Evolutionary conservation across 2,113 vertebrate genomes (phyloP).

Genomic region (Opisthocomus hoazin): DNA sequence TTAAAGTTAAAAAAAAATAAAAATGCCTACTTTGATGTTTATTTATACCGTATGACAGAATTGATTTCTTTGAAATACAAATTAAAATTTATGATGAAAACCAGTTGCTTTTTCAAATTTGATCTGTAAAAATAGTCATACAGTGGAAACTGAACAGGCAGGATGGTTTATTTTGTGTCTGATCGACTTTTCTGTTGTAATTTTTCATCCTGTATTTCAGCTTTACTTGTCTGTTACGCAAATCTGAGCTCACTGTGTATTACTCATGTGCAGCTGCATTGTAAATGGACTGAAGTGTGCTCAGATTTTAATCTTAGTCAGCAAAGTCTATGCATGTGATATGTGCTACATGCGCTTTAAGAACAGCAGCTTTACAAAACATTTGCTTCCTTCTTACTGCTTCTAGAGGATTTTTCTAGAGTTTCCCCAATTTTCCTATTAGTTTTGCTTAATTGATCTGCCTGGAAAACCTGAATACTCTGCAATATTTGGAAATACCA

Average conservation of each 20-base stretch:
- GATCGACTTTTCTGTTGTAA: not conserved
- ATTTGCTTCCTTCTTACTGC: not conserved
- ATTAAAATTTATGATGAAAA: not conserved
- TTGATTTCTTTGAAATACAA: not conserved
- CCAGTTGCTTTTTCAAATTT: not conserved
- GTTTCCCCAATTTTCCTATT: not conserved
- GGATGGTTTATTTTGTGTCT: not conserved
- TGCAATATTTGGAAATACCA: not conserved
- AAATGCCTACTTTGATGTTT: not conserved
- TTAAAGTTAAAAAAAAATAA: not conserved
- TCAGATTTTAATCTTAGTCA: not conserved
- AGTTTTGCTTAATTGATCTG: not conserved
- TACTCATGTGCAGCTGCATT: not conserved
- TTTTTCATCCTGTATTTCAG: not conserved
- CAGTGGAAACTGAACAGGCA: not conserved
- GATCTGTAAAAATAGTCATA: not conserved
- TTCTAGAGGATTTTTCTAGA: not conserved
- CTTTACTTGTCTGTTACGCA: not conserved
- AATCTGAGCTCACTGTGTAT: not conserved
- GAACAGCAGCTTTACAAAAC: not conserved
- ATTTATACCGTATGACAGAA: not conserved
- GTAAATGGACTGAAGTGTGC: not conserved
- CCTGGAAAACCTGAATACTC: not conserved
- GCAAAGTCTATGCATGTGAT: not conserved
- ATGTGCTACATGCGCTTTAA: not conserved